These are phyloP conservation scores for Ochropacha duplaris DNA, from an alignment of 2,888 invertebrate genomes.

Conservation along the genomic window DNA sequence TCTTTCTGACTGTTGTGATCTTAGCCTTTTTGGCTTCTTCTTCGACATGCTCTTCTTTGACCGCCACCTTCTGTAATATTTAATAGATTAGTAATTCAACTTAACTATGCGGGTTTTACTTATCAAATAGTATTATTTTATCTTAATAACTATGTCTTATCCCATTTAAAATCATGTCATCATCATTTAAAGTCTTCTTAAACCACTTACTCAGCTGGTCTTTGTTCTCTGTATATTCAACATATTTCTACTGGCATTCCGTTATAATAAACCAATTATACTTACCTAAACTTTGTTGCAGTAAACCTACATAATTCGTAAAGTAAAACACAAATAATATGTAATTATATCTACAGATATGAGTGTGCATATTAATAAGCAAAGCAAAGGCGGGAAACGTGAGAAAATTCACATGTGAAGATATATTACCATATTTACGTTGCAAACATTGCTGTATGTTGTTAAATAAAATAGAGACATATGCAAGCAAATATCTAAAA, in stretches of 20 bases:
- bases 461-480: constrained; percentile 21
- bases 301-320: not conserved
- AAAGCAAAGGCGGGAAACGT: constrained; percentile 64
- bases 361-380: constrained; percentile 38
- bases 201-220: not conserved
- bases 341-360: not conserved
- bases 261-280: not conserved
- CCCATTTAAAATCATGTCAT: too few species aligned
- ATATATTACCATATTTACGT: constrained; percentile 2
- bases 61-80: constrained; percentile 71
- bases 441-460: constrained; percentile 41
- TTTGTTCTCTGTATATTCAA: not conserved
- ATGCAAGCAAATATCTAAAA: constrained; percentile 9
- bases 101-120: too few species aligned
- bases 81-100: not conserved
- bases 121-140: too few species aligned
- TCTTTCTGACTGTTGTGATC: constrained; percentile 73
- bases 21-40: constrained; percentile 77
- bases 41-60: constrained; percentile 73
- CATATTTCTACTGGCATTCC: too few species aligned
- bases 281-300: not conserved
- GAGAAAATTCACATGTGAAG: constrained; percentile 20
- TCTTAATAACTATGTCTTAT: not conserved
- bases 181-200: not conserved
- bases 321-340: not conserved